A percentile compares a stretch with the other conserved stretches of the same genome.
phyloP scores from a whole-genome alignment of 2,113 vertebrate genomes.

The Rousettus leschenaultii region DNA sequence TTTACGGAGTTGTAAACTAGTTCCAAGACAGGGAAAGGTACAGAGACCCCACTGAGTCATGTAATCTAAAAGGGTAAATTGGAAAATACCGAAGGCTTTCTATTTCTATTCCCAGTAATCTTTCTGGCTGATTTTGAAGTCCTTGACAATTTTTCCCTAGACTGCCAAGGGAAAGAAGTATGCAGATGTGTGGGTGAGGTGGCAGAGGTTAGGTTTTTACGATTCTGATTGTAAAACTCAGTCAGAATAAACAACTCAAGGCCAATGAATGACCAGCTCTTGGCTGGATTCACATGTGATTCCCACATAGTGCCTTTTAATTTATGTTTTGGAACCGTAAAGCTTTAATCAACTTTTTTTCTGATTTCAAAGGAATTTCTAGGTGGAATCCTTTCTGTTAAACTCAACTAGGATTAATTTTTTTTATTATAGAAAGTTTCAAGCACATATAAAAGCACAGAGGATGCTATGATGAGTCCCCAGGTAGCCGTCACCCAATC shows the following conservation, averaged over 20 bases:
- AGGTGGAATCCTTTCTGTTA: neutral
- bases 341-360: neutral
- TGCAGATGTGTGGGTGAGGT: neutral
- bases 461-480: neutral
- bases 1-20: neutral
- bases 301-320: neutral
- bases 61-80: neutral
- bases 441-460: neutral
- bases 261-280: neutral
- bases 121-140: neutral
- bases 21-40: neutral
- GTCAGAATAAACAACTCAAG: neutral
- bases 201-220: neutral
- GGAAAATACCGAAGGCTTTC: neutral
- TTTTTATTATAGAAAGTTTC: neutral
- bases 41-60: neutral
- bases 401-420: neutral
- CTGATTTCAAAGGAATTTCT: neutral
- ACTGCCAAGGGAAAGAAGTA: neutral
- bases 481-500: neutral
- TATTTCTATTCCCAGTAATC: neutral
- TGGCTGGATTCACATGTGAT: neutral
- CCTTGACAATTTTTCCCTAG: neutral
- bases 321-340: neutral
- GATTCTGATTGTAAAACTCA: neutral